Conservation (phyloP, 92 coral and sea anemone genomes). For the Galaxea fascicularis region DNA sequence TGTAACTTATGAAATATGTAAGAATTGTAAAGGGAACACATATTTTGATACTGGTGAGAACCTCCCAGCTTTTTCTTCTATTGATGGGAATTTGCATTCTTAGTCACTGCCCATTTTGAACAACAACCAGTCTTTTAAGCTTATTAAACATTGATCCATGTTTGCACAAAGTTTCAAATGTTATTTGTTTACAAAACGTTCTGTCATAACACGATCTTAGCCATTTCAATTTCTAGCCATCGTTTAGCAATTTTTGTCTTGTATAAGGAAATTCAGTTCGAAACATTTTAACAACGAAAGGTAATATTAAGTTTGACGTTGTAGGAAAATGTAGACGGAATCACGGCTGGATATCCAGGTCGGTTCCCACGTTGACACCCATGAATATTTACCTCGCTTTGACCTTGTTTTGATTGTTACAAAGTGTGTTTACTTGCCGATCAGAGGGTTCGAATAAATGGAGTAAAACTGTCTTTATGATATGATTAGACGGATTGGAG, state of each 20-base stretch:
- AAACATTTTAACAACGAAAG: not conserved
- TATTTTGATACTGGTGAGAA: too few species aligned
- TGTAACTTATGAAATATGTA: too few species aligned
- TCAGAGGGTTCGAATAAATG: not conserved
- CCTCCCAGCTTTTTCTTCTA: too few species aligned
- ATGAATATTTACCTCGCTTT: not conserved
- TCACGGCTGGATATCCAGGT: not conserved
- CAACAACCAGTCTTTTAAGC: not conserved
- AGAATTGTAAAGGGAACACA: too few species aligned
- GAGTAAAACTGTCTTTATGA: not conserved
- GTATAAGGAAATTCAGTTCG: not conserved
- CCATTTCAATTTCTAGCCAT: not conserved
- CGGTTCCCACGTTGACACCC: slow-evolving; percentile 12
- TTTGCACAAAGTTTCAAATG: not conserved
- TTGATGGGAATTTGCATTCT: not conserved
- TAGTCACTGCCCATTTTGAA: not conserved
- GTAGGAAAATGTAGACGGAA: not conserved
- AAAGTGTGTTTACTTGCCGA: not conserved
- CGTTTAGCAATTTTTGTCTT: too few species aligned
- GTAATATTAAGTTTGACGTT: not conserved
- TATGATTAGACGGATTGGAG: not conserved
- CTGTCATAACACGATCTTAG: not conserved
- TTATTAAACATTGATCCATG: not conserved
- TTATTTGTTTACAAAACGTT: not conserved
- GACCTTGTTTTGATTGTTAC: not conserved